Conservation (phyloP, 2,888 invertebrate genomes). For the Protophormia terraenovae region DNA sequence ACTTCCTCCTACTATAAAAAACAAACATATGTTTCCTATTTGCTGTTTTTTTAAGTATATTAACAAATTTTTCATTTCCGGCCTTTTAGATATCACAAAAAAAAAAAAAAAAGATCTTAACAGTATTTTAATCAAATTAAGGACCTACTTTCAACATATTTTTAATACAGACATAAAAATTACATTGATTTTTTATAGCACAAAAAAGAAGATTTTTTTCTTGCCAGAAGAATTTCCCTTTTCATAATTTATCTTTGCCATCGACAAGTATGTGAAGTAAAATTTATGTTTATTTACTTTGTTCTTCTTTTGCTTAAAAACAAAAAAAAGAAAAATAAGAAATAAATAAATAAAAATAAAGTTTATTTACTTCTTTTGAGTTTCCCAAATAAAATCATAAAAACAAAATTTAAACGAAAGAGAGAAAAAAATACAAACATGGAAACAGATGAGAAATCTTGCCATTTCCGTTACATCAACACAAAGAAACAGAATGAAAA, state of each 20-base stretch:
- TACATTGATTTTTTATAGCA: slow-evolving; percentile 1
- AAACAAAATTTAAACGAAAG: not conserved
- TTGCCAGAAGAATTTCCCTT: not conserved
- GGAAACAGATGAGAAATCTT: slow-evolving; percentile 23
- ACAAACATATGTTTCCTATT: not conserved
- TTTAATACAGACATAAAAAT: not conserved
- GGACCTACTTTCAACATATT: not conserved
- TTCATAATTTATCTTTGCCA: slow-evolving; percentile 1
- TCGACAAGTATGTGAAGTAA: not conserved
- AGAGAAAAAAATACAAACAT: not conserved
- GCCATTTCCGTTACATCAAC: slow-evolving; percentile 60
- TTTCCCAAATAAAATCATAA: slow-evolving; percentile 47
- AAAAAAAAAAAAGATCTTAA: not conserved
- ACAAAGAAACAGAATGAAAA: not conserved
- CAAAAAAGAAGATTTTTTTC: not conserved
- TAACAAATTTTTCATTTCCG: not conserved
- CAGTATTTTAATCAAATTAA: not conserved
- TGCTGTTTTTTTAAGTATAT: not conserved
- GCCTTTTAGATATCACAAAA: not conserved
- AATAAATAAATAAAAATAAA: slow-evolving; percentile 44
- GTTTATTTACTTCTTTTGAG: slow-evolving; percentile 58
- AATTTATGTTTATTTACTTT: not conserved
- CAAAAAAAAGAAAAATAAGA: no score
- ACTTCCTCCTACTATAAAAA: not conserved
- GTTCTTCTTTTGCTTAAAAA: not conserved